Evolutionary conservation across 2,888 invertebrate species (phyloP).

Genomic region (Synanthedon formicaeformis): DNA sequence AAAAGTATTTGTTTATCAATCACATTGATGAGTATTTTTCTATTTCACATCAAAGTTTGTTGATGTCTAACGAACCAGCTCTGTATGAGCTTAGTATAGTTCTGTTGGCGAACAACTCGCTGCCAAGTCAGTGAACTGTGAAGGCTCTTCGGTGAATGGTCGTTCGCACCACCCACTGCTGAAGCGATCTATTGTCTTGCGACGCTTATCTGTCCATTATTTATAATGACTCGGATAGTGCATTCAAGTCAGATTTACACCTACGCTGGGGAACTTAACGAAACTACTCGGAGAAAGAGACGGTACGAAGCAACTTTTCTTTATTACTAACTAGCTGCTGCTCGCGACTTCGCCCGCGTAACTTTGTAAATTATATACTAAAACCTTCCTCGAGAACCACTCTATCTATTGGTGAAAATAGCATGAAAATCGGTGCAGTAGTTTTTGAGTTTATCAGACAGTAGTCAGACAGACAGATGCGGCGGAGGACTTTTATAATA

Average conservation of each 20-base stretch:
- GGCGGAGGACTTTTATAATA: too few relatives aligned
- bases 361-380: too few relatives aligned
- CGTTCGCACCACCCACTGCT: constrained; percentile 30
- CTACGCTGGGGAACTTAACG: constrained; percentile 24
- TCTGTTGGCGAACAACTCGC: too few relatives aligned
- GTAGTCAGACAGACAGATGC: too few relatives aligned
- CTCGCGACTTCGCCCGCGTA: too few relatives aligned
- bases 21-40: constrained; percentile 17
- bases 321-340: too few relatives aligned
- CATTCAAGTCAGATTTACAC: constrained; percentile 39
- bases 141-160: constrained; percentile 19
- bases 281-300: too few relatives aligned
- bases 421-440: too few relatives aligned
- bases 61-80: constrained; percentile 32
- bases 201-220: constrained; percentile 53
- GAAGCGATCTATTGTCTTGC: constrained; percentile 51
- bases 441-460: too few relatives aligned
- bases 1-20: constrained; percentile 28
- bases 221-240: constrained; percentile 53
- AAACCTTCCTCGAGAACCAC: too few relatives aligned
- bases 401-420: too few relatives aligned
- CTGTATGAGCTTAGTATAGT: background rate
- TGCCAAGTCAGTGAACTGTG: background rate
- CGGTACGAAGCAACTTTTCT: too few relatives aligned
- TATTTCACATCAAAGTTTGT: constrained; percentile 24